Percentiles rank a stretch among this genome's conserved stretches.
phyloP scores from a whole-genome alignment of 2,797 vertebrate genomes.

The Forpus xanthops region DNA sequence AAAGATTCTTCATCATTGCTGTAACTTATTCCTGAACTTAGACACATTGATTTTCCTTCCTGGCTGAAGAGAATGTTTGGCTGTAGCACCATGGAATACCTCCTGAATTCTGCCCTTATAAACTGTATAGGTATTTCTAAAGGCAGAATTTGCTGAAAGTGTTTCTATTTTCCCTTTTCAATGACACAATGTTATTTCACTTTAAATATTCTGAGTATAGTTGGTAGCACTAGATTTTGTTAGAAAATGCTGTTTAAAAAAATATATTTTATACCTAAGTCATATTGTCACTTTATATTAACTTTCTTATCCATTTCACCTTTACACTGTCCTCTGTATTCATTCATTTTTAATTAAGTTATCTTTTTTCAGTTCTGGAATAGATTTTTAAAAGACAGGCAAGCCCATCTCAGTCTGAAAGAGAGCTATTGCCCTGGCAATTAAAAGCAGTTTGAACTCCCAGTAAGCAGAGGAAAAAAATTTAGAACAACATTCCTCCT shows the following conservation, averaged over 20 bases:
- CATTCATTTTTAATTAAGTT: conserved; percentile 65
- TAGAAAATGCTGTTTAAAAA: conserved; percentile 65
- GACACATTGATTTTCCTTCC: background rate
- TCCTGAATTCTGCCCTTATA: background rate
- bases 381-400: conserved; percentile 45
- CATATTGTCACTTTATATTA: conserved; percentile 70
- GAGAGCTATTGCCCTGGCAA: background rate
- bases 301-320: conserved; percentile 51
- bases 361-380: conserved; percentile 45
- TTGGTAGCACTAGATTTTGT: conserved; percentile 36
- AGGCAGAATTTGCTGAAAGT: background rate
- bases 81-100: background rate
- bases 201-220: conserved; percentile 27
- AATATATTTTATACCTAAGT: conserved; percentile 45
- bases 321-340: conserved; percentile 53
- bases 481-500: background rate
- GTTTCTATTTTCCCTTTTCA: conserved; percentile 21
- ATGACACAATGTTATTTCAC: conserved; percentile 31
- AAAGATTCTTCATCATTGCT: background rate
- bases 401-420: background rate
- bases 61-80: background rate
- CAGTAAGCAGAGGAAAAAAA: background rate
- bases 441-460: conserved; percentile 29
- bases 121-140: background rate
- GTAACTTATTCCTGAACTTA: background rate